These are phyloP conservation scores for Acrobasis repandana DNA, from an alignment of 2,888 invertebrate species.

Conservation along the genomic window DNA sequence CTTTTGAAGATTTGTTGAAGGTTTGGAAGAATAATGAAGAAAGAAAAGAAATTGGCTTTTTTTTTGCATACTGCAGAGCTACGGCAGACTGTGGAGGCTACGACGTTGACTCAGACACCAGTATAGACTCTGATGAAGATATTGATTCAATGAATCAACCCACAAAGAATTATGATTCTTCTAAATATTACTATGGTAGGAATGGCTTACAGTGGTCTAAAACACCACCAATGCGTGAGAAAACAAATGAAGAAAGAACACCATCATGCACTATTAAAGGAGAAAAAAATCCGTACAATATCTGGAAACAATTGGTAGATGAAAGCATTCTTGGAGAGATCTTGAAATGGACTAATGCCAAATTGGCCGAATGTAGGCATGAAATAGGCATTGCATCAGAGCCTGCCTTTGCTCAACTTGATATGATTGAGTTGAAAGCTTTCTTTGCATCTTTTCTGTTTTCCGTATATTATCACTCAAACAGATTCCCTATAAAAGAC, in stretches of 20 bases:
- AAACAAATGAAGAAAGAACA: background rate
- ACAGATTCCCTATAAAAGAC: background rate
- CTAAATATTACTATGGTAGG: background rate
- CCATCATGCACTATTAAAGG: background rate
- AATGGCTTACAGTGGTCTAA: slow-evolving; percentile 9
- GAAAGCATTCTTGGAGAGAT: slow-evolving; percentile 21
- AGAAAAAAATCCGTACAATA: slow-evolving; percentile 16
- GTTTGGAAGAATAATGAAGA: slow-evolving; percentile 15
- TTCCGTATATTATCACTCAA: slow-evolving; percentile 27
- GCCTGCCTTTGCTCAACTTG: slow-evolving; percentile 24
- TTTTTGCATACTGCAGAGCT: background rate
- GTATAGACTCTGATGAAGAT: slow-evolving; percentile 1
- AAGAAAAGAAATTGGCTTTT: background rate
- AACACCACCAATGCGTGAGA: background rate
- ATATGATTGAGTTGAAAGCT: slow-evolving; percentile 27
- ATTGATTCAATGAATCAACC: background rate
- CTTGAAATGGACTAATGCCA: slow-evolving; percentile 16
- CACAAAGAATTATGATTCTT: background rate
- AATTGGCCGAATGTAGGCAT: slow-evolving; percentile 11
- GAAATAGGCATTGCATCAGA: slow-evolving; percentile 17
- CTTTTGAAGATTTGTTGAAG: slow-evolving; percentile 6
- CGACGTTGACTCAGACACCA: background rate
- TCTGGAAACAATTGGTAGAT: slow-evolving; percentile 15
- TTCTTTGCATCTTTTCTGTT: slow-evolving; percentile 27
- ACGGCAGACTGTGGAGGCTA: background rate